Conservation (phyloP, 2,113 vertebrate genomes). For the Haliaeetus leucogaster region DNA sequence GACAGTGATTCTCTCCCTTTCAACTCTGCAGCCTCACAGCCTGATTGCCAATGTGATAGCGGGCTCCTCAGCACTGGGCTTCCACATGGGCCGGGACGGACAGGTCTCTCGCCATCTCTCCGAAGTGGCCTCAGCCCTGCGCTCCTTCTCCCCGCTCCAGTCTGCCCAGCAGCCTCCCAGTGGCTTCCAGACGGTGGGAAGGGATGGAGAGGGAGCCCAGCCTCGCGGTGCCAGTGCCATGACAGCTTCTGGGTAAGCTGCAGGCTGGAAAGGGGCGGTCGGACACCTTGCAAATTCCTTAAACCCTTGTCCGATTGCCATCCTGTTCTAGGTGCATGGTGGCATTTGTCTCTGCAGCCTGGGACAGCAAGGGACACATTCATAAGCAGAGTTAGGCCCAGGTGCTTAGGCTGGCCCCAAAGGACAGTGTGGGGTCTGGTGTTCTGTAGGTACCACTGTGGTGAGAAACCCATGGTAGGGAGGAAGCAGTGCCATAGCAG, state of each 20-base stretch:
- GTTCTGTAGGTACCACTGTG: not conserved
- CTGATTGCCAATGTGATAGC: slow-evolving; percentile 89
- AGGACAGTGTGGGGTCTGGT: not conserved
- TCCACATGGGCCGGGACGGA: slow-evolving; percentile 81
- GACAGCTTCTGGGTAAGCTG: slow-evolving; percentile 85
- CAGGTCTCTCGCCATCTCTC: slow-evolving; percentile 81
- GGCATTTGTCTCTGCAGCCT: not conserved
- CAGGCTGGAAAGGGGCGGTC: not conserved
- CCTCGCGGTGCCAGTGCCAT: slow-evolving; percentile 73
- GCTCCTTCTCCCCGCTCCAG: slow-evolving; percentile 89
- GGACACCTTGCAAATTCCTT: not conserved
- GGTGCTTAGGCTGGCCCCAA: not conserved
- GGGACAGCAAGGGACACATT: not conserved
- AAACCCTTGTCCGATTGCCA: not conserved
- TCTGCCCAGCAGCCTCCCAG: slow-evolving; percentile 77
- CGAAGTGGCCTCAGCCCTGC: slow-evolving; percentile 85
- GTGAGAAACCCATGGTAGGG: not conserved
- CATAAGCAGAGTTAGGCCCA: not conserved
- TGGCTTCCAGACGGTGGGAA: slow-evolving; percentile 41
- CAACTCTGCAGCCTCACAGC: slow-evolving; percentile 85
- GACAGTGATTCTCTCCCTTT: not conserved
- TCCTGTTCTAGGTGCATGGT: not conserved
- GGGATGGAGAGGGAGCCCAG: slow-evolving; percentile 57
- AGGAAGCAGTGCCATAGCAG: not conserved
- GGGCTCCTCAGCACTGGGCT: slow-evolving; percentile 80